Evolutionary conservation across 1,140 invertebrate species (phyloP).

Genomic region (Apis cerana): DNA sequence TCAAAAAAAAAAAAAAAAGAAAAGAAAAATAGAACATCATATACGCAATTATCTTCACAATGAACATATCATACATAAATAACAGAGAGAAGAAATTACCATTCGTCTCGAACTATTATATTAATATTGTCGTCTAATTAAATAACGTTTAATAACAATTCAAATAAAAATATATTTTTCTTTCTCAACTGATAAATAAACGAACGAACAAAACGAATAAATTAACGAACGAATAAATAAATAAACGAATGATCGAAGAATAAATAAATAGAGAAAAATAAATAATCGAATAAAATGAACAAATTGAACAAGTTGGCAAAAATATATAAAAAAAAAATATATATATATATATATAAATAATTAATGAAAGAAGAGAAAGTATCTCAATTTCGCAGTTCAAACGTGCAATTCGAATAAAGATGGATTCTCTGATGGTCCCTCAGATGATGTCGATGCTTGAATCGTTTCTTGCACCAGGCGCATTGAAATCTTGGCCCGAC

Average conservation of each 20-base stretch:
- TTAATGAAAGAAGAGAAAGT: neutral
- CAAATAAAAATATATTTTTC: neutral
- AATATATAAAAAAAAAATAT: neutral
- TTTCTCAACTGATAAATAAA: neutral
- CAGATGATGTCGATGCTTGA: slow-evolving; percentile 80
- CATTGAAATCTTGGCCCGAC: slow-evolving; percentile 82
- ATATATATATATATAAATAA: too few relatives aligned
- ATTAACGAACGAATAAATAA: neutral
- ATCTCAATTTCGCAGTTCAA: slow-evolving; percentile 51
- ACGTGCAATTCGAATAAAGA: slow-evolving; percentile 50
- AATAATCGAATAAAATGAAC: neutral
- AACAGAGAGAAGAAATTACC: neutral
- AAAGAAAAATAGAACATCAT: neutral
- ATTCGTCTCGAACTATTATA: neutral
- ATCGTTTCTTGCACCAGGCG: slow-evolving; percentile 77
- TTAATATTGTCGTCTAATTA: neutral
- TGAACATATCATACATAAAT: too few relatives aligned
- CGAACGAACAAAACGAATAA: neutral
- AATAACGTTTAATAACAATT: too few relatives aligned
- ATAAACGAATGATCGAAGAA: neutral
- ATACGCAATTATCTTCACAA: too few relatives aligned
- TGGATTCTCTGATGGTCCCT: slow-evolving; percentile 74
- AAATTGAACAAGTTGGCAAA: neutral
- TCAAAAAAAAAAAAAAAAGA: neutral
- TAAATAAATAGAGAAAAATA: slow-evolving; percentile 16